Percentiles rank a stretch among this genome's conserved stretches.
phyloP scores from a whole-genome alignment of 2,888 invertebrate genomes.

The Thumatha senex region DNA sequence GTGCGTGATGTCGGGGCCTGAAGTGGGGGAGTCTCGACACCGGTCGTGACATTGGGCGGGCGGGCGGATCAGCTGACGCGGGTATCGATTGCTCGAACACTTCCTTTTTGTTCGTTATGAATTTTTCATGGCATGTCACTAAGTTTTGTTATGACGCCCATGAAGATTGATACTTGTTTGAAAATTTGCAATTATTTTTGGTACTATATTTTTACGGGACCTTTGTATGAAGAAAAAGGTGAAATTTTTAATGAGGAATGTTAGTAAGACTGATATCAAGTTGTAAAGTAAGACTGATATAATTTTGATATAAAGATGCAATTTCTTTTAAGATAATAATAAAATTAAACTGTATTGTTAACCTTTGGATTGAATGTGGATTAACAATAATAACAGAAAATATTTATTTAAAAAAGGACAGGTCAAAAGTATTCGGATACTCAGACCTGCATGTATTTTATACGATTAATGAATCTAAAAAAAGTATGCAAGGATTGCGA shows the following conservation, averaged over 20 bases:
- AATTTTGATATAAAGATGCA: no score
- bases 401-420: no score
- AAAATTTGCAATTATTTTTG: not conserved
- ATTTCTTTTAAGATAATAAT: no score
- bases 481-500: no score
- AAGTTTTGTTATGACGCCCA: constrained; percentile 56
- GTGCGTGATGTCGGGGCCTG: constrained; percentile 34
- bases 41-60: constrained; percentile 80
- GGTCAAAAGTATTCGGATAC: no score
- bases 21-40: constrained; percentile 43
- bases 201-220: not conserved
- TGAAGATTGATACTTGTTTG: constrained; percentile 10
- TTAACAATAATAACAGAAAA: no score
- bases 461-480: no score
- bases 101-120: constrained; percentile 75
- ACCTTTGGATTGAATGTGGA: no score
- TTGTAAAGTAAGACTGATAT: no score
- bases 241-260: not conserved
- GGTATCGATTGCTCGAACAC: constrained; percentile 69
- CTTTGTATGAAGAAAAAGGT: not conserved
- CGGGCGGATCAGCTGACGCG: constrained; percentile 76
- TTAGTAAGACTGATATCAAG: no score
- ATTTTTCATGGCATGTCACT: constrained; percentile 62
- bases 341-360: no score
- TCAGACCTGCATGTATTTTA: no score